Evolutionary conservation across 1,140 invertebrate genomes (phyloP), one percentile per base, ranked within the genome.

Genomic region (Heliconius nattereri): DNA sequence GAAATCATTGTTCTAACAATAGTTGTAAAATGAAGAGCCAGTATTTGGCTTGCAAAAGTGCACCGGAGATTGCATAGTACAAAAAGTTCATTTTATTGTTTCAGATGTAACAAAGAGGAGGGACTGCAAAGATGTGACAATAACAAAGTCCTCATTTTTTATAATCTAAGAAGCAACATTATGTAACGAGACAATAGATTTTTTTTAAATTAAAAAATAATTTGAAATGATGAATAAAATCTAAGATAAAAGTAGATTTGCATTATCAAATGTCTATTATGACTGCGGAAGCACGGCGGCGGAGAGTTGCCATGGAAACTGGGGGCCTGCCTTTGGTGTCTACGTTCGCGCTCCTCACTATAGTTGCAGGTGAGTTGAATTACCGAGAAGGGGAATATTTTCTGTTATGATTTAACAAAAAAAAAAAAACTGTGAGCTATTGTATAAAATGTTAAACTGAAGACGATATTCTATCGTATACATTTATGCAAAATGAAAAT

Each of bases 311-410:
- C 82, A 90, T 92, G 91, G 92, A 94, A 86, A 90, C 91, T 74
- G 92, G 91, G 71, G 91, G 92, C 49, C 83, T 94, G 71, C 91
- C 92, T 6, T 80, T 93, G 75, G 90, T 94, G 26, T 94, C 92
- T 16, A 94, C 92, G 7, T 94, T 94, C 79, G 92, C 91, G 2
- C 86, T 93, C 19, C 90, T 94, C 66, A 94, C 92, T 76, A 94
- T 94, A 73, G 91, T 94, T 16, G 91, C 92, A 82, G 92, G 92
- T 94, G 80, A 90, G 91, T 80, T 40, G 40, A 35, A 66, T 13
- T 35, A 26, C 66, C 26, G 71, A 37, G 32, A n/a, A 52, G 19
- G 37, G 37, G 66, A 11, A 72, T 35, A 78, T 40, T 73, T 73
- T n/a, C n/a, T 19, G 35, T 26, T 37, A 49, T 20, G 19, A 70